Percentiles rank a stretch among this genome's conserved stretches.
phyloP scores from a whole-genome alignment of 2,888 invertebrate species.

The Cylindroiulus punctatus region DNA sequence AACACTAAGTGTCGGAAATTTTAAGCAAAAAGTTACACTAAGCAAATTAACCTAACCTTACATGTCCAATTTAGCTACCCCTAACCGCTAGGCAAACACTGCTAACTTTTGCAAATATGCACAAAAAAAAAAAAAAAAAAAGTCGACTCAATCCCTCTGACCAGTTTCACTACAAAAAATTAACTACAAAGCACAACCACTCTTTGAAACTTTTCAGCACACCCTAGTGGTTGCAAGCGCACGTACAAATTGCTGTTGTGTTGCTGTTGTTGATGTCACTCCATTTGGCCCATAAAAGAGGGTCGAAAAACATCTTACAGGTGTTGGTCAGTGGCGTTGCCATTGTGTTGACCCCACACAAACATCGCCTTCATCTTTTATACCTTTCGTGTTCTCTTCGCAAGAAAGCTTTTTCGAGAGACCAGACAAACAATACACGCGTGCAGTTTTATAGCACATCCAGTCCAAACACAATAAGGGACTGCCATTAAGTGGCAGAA shows the following conservation, averaged over 20 bases:
- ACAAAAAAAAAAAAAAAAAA: no score
- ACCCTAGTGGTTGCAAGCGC: not conserved
- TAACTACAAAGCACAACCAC: not conserved
- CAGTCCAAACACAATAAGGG: slow-evolving; percentile 27
- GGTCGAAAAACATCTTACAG: slow-evolving; percentile 12
- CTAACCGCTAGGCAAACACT: no score
- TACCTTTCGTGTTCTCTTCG: not conserved
- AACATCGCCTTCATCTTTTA: not conserved
- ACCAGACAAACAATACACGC: slow-evolving; percentile 4
- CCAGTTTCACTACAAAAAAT: no score
- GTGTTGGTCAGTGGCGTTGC: slow-evolving; percentile 1
- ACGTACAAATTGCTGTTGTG: not conserved
- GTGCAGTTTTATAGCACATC: slow-evolving; percentile 28
- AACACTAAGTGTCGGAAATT: no score
- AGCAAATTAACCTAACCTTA: no score
- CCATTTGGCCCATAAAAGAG: not conserved
- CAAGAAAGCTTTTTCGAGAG: slow-evolving; percentile 11
- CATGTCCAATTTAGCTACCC: no score
- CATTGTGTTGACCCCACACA: not conserved
- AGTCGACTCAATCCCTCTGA: no score
- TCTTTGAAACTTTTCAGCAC: not conserved
- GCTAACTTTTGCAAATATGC: no score
- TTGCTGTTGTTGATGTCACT: slow-evolving; percentile 1
- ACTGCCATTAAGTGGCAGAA: slow-evolving; percentile 22
- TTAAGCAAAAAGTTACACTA: no score